Evolutionary conservation across 2,888 invertebrate genomes (phyloP).

Genomic region (Ectemnius continuus): DNA sequence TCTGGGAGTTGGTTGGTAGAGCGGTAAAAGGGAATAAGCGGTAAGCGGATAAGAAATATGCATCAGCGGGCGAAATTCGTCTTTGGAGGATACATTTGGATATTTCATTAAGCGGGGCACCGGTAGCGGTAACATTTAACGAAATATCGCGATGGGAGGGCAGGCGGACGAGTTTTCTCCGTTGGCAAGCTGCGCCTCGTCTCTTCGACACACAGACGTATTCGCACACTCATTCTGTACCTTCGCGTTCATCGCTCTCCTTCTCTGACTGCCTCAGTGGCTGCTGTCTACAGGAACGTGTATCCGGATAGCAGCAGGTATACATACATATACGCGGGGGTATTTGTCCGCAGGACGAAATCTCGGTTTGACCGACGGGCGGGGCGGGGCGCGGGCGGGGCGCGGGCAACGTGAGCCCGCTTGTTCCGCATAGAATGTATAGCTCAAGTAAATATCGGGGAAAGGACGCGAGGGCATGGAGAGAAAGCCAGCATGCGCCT

Average conservation of each 20-base stretch:
- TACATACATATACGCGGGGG: background rate
- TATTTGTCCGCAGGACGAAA: slow-evolving; percentile 40
- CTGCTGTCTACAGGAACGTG: too few species aligned
- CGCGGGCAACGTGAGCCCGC: slow-evolving; percentile 28
- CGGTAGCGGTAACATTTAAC: slow-evolving; percentile 20
- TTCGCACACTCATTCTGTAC: too few species aligned
- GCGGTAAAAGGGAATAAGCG: slow-evolving; percentile 7
- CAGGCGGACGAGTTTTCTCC: slow-evolving; percentile 43
- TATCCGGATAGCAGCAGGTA: too few species aligned
- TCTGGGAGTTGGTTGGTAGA: background rate
- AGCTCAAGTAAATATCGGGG: slow-evolving; percentile 59
- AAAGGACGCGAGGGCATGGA: slow-evolving; percentile 45
- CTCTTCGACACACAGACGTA: too few species aligned
- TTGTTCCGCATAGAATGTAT: slow-evolving; percentile 52
- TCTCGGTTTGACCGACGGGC: slow-evolving; percentile 51
- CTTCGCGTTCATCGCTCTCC: too few species aligned
- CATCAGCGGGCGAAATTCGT: slow-evolving; percentile 6
- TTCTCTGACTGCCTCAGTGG: too few species aligned
- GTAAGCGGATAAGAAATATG: slow-evolving; percentile 16
- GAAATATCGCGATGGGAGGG: slow-evolving; percentile 35
- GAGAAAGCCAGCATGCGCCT: slow-evolving; percentile 23
- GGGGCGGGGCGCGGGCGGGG: too few species aligned
- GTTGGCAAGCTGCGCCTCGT: background rate
- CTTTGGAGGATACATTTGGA: background rate
- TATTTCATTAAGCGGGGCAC: background rate